Conservation (phyloP, 2,797 vertebrate species). For the Karalla daura region DNA sequence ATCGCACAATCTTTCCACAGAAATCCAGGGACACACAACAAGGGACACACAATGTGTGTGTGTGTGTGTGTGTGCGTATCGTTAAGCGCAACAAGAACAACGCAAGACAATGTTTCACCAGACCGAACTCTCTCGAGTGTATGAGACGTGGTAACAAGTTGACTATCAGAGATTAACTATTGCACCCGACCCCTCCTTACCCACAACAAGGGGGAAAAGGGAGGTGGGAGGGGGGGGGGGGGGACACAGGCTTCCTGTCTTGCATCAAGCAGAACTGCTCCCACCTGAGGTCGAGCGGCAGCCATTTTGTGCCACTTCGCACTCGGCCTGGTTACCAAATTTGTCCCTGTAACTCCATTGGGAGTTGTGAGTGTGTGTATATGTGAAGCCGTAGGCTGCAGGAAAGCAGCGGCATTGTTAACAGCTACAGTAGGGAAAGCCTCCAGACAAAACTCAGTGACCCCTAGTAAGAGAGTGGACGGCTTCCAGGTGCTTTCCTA, state of each 20-base stretch:
- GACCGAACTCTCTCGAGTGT: not conserved
- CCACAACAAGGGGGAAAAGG: no score
- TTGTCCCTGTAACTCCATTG: constrained; percentile 54
- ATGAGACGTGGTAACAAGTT: constrained; percentile 8
- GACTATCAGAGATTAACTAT: constrained; percentile 7
- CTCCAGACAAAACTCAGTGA: constrained; percentile 87
- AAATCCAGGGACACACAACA: constrained; percentile 35
- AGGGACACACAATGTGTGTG: constrained; percentile 18
- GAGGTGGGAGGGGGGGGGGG: no score
- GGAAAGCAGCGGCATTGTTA: constrained; percentile 79
- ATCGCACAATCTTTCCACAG: constrained; percentile 70
- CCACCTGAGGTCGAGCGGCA: constrained; percentile 43
- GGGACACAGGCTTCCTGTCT: constrained; percentile 30
- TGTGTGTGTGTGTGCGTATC: not conserved
- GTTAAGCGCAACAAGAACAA: not conserved
- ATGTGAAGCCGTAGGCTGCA: constrained; percentile 57
- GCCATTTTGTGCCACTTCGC: constrained; percentile 69
- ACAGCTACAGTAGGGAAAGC: constrained; percentile 82
- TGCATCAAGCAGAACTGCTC: constrained; percentile 14
- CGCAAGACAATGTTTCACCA: not conserved
- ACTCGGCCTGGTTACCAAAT: constrained; percentile 50
- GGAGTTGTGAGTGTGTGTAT: constrained; percentile 31
- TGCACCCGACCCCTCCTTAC: not conserved
- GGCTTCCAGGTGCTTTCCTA: constrained; percentile 86
- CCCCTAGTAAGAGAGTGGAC: constrained; percentile 83